Base-by-base conservation (phyloP, 2,888 invertebrate species). In the Pachliopta kotzebuea region DNA sequence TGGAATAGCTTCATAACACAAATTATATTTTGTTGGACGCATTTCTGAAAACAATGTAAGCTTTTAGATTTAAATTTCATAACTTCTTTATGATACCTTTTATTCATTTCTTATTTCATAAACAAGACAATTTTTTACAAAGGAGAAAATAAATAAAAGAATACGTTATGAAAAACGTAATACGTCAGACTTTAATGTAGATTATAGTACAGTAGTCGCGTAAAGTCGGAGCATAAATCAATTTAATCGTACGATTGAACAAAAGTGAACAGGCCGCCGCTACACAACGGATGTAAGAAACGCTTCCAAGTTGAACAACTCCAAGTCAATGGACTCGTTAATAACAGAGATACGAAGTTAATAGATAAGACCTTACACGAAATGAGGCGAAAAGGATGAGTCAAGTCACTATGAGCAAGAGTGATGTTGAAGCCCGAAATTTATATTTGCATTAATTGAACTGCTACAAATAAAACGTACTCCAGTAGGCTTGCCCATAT, bases 281-380 rank as follows among this genome's bases (percentile, higher is more conserved):
- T 53, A 53, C 45, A 49, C n/a, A 62, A 66, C 65, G 65, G 65
- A 65, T 61, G 61, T 54, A 54, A 57, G 61, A 53, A 62, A 52
- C 60, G 55, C 62, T 45, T 65, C 67, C 62, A 63, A 66, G 58
- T 53, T 60, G 62, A 69, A 66, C 66, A 63, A 53, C 63, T 31
- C 60, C 42, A 66, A 68, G 68, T 67, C 69, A 69, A 70, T 67
- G 70, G 65, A 71, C 71, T 70, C 71, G 70, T 72, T 70, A 71
- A 68, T 65, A 65, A 61, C 49, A 61, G 57, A 65, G 42, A 54
- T 65, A 65, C 31, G 61, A 58, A 65, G 61, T 54, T 45, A 61
- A 56, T 61, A 65, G 65, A 65, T 65, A 65, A 65, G 61, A 57
- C 53, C 17, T 50, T 54, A 56, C 14, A 26, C 50, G 54, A 45